These are phyloP conservation scores for Loxodonta africana DNA, from an alignment of 2,113 vertebrate genomes.

Conservation along the genomic window DNA sequence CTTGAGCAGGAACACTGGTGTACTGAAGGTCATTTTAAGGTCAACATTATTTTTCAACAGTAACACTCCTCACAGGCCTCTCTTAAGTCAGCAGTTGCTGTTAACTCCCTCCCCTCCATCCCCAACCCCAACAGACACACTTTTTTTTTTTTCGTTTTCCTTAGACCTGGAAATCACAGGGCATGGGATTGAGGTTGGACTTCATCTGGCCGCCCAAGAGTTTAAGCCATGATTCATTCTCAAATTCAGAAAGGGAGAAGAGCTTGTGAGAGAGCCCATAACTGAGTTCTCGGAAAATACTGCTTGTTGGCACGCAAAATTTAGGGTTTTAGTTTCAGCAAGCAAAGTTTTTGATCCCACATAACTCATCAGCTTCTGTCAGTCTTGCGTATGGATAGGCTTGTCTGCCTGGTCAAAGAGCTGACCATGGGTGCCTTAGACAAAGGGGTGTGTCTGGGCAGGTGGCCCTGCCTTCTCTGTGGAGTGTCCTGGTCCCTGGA, in stretches of 20 bases:
- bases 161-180: conserved; percentile 76
- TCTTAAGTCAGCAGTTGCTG: conserved; percentile 13
- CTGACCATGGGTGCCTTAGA: not conserved
- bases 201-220: conserved; percentile 40
- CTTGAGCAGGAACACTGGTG: not conserved
- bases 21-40: conserved; percentile 70
- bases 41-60: conserved; percentile 69
- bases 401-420: conserved; percentile 45
- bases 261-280: not conserved
- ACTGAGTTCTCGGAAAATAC: conserved; percentile 31
- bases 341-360: not conserved
- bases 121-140: not conserved
- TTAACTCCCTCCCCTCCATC: not conserved
- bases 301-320: not conserved
- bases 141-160: conserved; percentile 59
- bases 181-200: conserved; percentile 32
- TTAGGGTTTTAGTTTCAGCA: conserved; percentile 8
- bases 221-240: conserved; percentile 53
- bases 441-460: not conserved
- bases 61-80: conserved; percentile 6
- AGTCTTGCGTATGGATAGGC: too few species aligned
- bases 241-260: conserved; percentile 64
- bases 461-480: not conserved
- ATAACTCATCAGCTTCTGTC: conserved; percentile 52
- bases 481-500: not conserved